Evolutionary conservation across 2,888 invertebrate species (phyloP), one percentile per base, ranked within the genome.

Genomic region (Eugnorisma glareosa): DNA sequence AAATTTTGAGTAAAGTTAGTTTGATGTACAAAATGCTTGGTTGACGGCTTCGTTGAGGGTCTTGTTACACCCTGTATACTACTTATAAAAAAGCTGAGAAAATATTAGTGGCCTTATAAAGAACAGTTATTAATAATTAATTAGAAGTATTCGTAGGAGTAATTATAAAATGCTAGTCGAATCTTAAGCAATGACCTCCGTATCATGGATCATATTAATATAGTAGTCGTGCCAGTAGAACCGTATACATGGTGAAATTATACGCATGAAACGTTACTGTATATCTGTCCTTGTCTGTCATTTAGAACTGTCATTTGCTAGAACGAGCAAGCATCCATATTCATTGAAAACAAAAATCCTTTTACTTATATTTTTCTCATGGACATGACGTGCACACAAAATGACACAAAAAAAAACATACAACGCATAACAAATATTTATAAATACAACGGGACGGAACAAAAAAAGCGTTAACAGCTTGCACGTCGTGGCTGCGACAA

Each of bases 71-170:
- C n/a, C n/a, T n/a, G n/a, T n/a, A n/a, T 8, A 51, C 21, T 48
- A 37, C 11, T 24, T 21, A 59, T n/a, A 45, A 45, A 45, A 43
- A 43, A 24, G 18, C 31, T 31, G 5, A 21, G 0, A 51, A 0
- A n/a, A 54, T 37, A 63, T 77, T 77, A 71, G 79, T 77, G 77
- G 77, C 77, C 77, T 77, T 77, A 76, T 48, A n/a, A 45, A 37
- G 11, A 54, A 4, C 24, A 24, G n/a, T 54, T n/a, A n/a, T 24
- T 6, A 11, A 35, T 5, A 24, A 37, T 28, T 21, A 57, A 31
- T 40, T 68, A 76, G 45, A 48, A 18, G 1, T 69, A 69, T 40
- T 43, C 54, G 24, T 77, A 77, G 69, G 6, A 37, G 15, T 77
- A 51, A 43, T 43, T 51, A n/a, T 43, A 35, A 61, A 21, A 54